These are phyloP conservation scores for Actinia equina DNA, from an alignment of 64 coral and sea anemone genomes.

Conservation along the genomic window DNA sequence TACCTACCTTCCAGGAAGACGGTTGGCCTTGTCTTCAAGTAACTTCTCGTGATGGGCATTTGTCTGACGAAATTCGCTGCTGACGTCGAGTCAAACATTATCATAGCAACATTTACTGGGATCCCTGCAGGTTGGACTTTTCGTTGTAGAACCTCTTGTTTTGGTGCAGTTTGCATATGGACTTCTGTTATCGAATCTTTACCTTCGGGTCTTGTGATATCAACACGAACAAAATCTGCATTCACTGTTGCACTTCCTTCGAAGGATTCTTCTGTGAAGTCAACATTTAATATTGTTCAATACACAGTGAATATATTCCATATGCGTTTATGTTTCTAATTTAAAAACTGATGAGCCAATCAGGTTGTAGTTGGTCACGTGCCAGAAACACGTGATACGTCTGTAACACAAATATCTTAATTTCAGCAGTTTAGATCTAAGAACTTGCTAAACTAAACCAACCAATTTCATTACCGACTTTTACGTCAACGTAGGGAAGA, in stretches of 20 bases:
- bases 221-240: conserved; percentile 62
- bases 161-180: conserved; percentile 42
- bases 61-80: conserved; percentile 63
- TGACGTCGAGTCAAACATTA: conserved; percentile 77
- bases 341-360: too few relatives aligned
- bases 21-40: conserved; percentile 30
- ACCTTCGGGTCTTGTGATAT: conserved; percentile 10
- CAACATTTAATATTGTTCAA: background rate
- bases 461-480: too few relatives aligned
- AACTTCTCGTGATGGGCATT: conserved; percentile 52
- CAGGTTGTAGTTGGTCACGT: too few relatives aligned
- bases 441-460: too few relatives aligned
- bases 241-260: conserved; percentile 27
- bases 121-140: conserved; percentile 41
- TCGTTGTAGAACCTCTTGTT: conserved; percentile 49
- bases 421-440: too few relatives aligned
- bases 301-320: background rate
- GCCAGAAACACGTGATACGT: too few relatives aligned
- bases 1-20: conserved; percentile 22
- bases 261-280: background rate
- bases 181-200: conserved; percentile 17
- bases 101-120: conserved; percentile 54
- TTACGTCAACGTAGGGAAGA: too few relatives aligned
- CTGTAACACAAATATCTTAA: too few relatives aligned
- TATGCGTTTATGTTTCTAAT: too few relatives aligned